phyloP scores from a whole-genome alignment of 2,113 vertebrate species.

The Hyperoodon ampullatus region DNA sequence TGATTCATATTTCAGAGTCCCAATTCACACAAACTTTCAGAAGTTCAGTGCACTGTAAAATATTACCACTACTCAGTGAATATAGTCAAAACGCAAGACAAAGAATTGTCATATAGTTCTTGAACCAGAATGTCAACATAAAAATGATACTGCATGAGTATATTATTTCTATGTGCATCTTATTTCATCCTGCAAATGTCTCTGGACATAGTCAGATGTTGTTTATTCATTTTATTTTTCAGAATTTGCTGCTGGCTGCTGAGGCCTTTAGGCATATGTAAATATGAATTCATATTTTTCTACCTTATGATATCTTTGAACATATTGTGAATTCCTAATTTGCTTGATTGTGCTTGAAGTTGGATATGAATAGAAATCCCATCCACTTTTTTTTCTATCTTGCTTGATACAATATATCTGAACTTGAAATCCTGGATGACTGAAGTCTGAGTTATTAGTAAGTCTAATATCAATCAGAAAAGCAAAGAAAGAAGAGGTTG shows the following conservation, averaged over 20 bases:
- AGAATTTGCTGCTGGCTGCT: not conserved
- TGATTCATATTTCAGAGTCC: constrained; percentile 1
- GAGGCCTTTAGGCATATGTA: not conserved
- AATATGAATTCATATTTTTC: constrained; percentile 1
- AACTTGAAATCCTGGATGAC: not conserved
- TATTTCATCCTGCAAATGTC: not conserved
- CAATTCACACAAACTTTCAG: not conserved
- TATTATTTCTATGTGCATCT: not conserved
- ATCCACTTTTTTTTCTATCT: not conserved
- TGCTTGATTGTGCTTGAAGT: not conserved
- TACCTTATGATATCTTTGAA: not conserved
- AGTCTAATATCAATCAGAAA: not conserved
- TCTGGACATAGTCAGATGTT: not conserved
- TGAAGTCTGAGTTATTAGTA: not conserved
- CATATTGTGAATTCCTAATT: not conserved
- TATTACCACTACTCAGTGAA: not conserved
- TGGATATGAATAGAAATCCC: not conserved
- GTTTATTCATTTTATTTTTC: not conserved
- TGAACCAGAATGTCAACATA: not conserved
- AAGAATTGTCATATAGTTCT: not conserved
- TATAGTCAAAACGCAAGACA: not conserved
- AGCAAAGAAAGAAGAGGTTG: not conserved
- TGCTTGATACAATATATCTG: not conserved
- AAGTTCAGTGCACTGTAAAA: not conserved
- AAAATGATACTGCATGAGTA: not conserved